Base-by-base conservation (phyloP, 1,140 invertebrate genomes). In the Magallana ariakensis region DNA sequence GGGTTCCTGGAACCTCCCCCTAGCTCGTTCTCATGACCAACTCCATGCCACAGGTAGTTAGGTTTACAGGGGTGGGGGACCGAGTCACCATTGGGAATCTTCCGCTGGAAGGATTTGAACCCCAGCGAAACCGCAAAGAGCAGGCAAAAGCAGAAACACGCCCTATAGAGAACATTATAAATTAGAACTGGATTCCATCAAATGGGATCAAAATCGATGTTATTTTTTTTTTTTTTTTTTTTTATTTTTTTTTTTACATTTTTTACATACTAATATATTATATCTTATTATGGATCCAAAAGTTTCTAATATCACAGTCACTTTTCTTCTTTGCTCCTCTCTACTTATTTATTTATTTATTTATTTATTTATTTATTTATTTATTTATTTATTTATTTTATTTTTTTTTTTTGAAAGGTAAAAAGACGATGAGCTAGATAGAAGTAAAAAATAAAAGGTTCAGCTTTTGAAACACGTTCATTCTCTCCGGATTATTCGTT, bases 81-180 rank as follows among this genome's bases (percentile, higher is more conserved):
- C 0, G 46, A 80, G 13, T 89, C 88, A 11, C 90, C 90, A 85
- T 91, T 91, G 7, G 90, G 90, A 26, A 91, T 90, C 22, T 80
- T 62, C 1, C 80, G 56, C 54, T 70, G 22, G 8, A 70, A 70
- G 33, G 9, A 70, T 10, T 26, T 70, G 66, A 70, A 70, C 13
- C 66, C 66, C 19, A 70, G 66, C 11, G 22, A 0, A 33, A 19
- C 33, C 9, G 66, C 13, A 3, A 70, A 70, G 9, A 70, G 10
- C 66, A 70, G 15, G 22, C 7, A 33, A 70, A 70, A 22, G 19
- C 66, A 70, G 11, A 70, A 9, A 11, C 9, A 70, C 11, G 33
- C 33, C 22, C 22, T 70, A 11, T 26, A 70, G 33, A 13, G 13
- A 70, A 26, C 4, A 62, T 62, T 7, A 19, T 62, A 15, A 62